These are phyloP conservation scores for Mythimna loreyi DNA, from an alignment of 2,888 invertebrate species.

Conservation along the genomic window DNA sequence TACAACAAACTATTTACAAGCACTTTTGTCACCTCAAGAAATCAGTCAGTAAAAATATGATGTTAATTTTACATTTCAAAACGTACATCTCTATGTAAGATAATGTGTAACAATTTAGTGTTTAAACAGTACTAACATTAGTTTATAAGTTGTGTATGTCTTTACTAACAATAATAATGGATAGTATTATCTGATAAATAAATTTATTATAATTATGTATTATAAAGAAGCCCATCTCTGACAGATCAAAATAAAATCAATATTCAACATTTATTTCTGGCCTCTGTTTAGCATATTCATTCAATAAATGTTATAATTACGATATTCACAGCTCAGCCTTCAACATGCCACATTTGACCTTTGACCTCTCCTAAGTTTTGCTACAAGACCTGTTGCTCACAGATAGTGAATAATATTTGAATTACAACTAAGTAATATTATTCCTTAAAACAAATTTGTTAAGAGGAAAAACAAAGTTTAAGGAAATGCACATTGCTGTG, in stretches of 20 bases:
- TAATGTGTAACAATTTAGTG: too few relatives aligned
- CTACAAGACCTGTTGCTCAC: background rate
- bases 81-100: too few relatives aligned
- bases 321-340: background rate
- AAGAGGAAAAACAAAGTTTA: background rate
- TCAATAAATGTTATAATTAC: constrained; percentile 1
- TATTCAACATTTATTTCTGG: background rate
- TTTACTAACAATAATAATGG: too few relatives aligned
- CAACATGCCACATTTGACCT: constrained; percentile 2
- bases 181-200: too few relatives aligned
- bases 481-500: too few relatives aligned
- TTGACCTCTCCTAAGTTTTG: background rate
- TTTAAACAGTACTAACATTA: too few relatives aligned
- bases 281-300: background rate
- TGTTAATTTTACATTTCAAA: too few relatives aligned
- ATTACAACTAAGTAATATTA: background rate
- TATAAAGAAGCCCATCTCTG: background rate
- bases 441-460: background rate
- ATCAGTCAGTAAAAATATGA: too few relatives aligned
- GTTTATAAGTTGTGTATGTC: too few relatives aligned
- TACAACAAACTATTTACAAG: too few relatives aligned
- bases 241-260: background rate
- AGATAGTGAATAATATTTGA: background rate
- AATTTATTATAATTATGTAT: too few relatives aligned
- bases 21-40: too few relatives aligned